Evolutionary conservation across 2,797 vertebrate species (phyloP).

Genomic region (Huso huso): DNA sequence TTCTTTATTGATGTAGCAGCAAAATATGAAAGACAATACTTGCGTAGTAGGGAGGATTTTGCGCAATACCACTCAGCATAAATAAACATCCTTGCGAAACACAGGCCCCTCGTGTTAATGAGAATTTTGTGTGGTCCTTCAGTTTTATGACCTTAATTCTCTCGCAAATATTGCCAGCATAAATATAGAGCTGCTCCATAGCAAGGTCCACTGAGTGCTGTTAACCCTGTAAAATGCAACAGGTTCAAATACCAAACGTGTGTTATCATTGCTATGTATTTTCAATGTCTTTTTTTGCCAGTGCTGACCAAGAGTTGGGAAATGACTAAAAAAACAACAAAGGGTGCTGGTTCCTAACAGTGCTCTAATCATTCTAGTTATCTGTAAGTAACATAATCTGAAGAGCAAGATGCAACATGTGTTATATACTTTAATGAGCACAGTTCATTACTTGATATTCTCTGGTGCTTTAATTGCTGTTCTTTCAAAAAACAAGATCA

Average conservation of each 20-base stretch:
- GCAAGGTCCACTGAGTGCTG: conserved; percentile 76
- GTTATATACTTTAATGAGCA: too few relatives aligned
- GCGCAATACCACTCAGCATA: conserved; percentile 43
- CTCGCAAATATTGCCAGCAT: conserved; percentile 96
- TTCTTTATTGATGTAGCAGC: conserved; percentile 25
- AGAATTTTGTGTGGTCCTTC: conserved; percentile 86
- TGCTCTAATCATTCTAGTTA: conserved; percentile 11
- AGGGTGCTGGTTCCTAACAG: conserved; percentile 29
- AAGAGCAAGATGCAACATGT: too few relatives aligned
- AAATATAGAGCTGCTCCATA: conserved; percentile 83
- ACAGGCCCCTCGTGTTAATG: conserved; percentile 59
- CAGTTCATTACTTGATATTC: too few relatives aligned
- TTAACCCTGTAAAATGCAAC: conserved; percentile 78
- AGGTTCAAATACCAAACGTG: conserved; percentile 88
- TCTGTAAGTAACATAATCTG: too few relatives aligned
- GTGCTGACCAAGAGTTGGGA: conserved; percentile 46
- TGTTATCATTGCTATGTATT: conserved; percentile 81
- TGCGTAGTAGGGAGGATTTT: conserved; percentile 30
- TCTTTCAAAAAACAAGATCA: too few relatives aligned
- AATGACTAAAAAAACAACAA: conserved; percentile 26
- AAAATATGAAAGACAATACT: conserved; percentile 42
- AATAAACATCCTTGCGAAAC: conserved; percentile 46
- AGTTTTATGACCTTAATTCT: conserved; percentile 94
- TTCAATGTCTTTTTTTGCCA: conserved; percentile 69
- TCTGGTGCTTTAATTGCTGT: too few relatives aligned